Evolutionary conservation across 1,140 invertebrate species (phyloP), one percentile per base, ranked within the genome.

Genomic region (Drosophila chauvacae): DNA sequence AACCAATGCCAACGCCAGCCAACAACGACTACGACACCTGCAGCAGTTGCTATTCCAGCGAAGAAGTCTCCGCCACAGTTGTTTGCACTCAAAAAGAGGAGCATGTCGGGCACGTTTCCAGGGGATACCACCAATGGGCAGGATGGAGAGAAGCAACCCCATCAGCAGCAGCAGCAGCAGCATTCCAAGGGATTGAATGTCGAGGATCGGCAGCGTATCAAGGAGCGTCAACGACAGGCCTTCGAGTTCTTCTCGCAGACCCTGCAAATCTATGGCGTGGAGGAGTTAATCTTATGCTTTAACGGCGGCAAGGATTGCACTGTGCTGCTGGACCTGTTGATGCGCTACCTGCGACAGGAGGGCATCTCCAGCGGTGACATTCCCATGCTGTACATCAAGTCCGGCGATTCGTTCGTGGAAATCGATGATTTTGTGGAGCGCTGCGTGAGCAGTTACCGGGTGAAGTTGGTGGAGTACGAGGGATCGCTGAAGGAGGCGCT

Each of bases 261-360:
- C 93, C 94, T 95, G 58, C 87, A 93, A 59, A 77, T 92, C 50
- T 97, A 95, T 83, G 93, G 94, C 41, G 70, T 95, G 23, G 94
- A 96, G 72, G 95, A 97, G 92, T 92, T 98, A 48, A 97, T 97
- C 88, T 87, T 99, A 37, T 97, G 97, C 61, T 99, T 99, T 88
- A 99, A 99, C 93, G 98, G 98, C 30, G 98, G 98, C 9, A 99
- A 99, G 93, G 98, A 99, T 93, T 99, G 98, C 91, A 98, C 97
- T 3, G 97, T 96, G 2, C 93, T 99, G 18, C 93, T 99, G 58
- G 97, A 99, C 93, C 92, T 99, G 30, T 23, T 92, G 18, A 90
- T 90, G 81, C 60, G 78, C 3, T 90, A 72, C 41, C 83, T 80
- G 4, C 74, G 68, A 7, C 50, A 60, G 16, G 50, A 79, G 20